Base-by-base conservation (phyloP, 2,797 vertebrate genomes). In the Oreortyx pictus region DNA sequence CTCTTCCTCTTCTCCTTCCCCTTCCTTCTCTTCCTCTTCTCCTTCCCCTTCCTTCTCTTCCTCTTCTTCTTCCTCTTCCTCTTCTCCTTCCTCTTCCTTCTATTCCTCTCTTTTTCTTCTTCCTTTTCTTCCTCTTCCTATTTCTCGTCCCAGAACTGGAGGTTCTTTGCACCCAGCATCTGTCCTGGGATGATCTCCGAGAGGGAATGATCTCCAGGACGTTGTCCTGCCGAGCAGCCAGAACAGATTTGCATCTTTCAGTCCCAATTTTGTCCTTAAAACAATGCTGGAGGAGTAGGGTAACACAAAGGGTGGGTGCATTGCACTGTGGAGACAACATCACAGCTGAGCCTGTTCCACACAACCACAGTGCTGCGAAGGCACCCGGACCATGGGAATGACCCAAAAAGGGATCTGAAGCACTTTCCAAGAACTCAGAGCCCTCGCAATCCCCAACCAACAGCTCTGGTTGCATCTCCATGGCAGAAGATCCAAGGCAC, bases 381-480 rank as follows among this genome's bases (percentile, higher is more conserved):
- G 15, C 49, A 60, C 7, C 44, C 71, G 14, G 33, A 83, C 18
- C 14, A 14, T 52, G 27, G 50, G 27, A 52, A 52, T 52, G 50
- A 52, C 27, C 50, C 50, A 16, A 52, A 29, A 52, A 29, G 15
- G 50, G 50, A 29, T 52, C 16, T 29, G 50, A 24, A 25, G 54
- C n/a, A 4, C 19, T 31, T 44, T 22, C 44, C 3, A 44, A 54
- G 67, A 49, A 33, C 14, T 18, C 8, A 7, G 14, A 23, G 6
- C 0, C 10, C 39, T 60, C 8, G 22, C 72, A 33, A 50, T 46
- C 14, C 65, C 50, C 50, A 29, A 15, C 22, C 52, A 44, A 5
- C 0, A 0, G 4, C 65, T 75, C 79, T 4, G 4, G 23, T 1
- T 41, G 8, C 20, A 5, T 33, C 52, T 52, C 52, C 46, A 44